Base-by-base conservation (phyloP, 2,797 vertebrate species). In the Sebastes alutus region DNA sequence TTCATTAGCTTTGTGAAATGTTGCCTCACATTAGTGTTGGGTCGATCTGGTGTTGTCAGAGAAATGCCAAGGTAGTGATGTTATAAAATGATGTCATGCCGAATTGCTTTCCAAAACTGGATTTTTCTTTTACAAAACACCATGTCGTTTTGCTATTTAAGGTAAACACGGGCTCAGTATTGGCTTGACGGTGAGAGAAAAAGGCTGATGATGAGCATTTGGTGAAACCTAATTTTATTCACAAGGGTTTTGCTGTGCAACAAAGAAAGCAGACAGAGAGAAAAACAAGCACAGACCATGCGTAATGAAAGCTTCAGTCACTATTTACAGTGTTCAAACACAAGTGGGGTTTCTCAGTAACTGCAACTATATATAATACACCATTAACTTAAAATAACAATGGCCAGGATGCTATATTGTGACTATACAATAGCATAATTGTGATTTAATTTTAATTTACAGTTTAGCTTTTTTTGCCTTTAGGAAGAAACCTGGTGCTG, bases 301-400 rank as follows among this genome's bases (percentile, higher is more conserved):
- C 11, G 66, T 14, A 38, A 27, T n/a, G 22, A 72, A 4, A 23
- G 32, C 38, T 54, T 42, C 1, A 5, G 30, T 46, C 5, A 61
- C 30, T 65, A 30, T 69, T 65, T 66, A 76, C 7, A 49, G 29
- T 64, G 14, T 54, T 61, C 29, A 61, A 73, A 82, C 70, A 30
- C 7, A 1, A 33, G 18, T 32, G 30, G 20, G 49, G 61, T 52
- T 62, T 74, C 12, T 61, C 38, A 42, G 38, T 42, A 42, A 42
- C 38, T 52, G 32, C 52, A 54, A 9, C n/a, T n/a, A n/a, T n/a
- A 23, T n/a, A 18, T 18, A 46, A 46, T 10, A 60, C 2, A 54
- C 9, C 33, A 35, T 59, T 52, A 9, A 14, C 23, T 72, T 61
- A 16, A 68, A 64, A 61, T 63, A 72, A 71, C 42, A 80, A 22